Conservation (phyloP, 2,113 vertebrate species). For the Carettochelys insculpta region DNA sequence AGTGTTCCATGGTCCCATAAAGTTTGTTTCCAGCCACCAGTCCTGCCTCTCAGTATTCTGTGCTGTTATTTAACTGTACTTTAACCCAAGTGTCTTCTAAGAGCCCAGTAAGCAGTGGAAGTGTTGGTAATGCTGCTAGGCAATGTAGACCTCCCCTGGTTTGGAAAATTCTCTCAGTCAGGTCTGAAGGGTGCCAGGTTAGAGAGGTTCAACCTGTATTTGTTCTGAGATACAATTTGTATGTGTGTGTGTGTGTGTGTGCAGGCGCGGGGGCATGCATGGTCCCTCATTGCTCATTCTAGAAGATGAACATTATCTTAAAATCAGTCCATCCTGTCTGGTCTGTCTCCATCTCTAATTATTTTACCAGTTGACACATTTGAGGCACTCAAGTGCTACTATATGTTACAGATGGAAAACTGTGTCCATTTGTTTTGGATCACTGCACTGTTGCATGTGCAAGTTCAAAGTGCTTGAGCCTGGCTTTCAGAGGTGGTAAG, state of each 20-base stretch:
- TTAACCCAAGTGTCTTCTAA: too few relatives aligned
- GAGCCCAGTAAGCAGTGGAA: too few relatives aligned
- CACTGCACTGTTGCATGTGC: not conserved
- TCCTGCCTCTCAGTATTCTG: too few relatives aligned
- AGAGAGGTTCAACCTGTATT: too few relatives aligned
- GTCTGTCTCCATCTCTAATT: not conserved
- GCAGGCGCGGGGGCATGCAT: too few relatives aligned
- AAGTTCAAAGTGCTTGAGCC: accelerated
- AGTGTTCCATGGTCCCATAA: too few relatives aligned
- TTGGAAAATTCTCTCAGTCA: too few relatives aligned
- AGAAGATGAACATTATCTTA: not conserved
- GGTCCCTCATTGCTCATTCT: not conserved
- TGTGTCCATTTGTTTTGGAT: not conserved
- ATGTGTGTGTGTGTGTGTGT: not conserved
- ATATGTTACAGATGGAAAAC: accelerated
- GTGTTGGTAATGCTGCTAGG: too few relatives aligned
- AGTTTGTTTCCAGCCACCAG: too few relatives aligned
- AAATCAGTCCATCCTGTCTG: not conserved
- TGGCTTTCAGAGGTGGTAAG: not conserved
- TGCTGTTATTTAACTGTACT: too few relatives aligned
- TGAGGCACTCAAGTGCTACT: not conserved
- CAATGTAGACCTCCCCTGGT: too few relatives aligned
- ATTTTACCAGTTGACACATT: not conserved
- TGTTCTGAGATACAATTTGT: not conserved
- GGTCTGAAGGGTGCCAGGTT: too few relatives aligned